Conservation (phyloP, 2,113 vertebrate species). For the Pachyramphus minor region DNA sequence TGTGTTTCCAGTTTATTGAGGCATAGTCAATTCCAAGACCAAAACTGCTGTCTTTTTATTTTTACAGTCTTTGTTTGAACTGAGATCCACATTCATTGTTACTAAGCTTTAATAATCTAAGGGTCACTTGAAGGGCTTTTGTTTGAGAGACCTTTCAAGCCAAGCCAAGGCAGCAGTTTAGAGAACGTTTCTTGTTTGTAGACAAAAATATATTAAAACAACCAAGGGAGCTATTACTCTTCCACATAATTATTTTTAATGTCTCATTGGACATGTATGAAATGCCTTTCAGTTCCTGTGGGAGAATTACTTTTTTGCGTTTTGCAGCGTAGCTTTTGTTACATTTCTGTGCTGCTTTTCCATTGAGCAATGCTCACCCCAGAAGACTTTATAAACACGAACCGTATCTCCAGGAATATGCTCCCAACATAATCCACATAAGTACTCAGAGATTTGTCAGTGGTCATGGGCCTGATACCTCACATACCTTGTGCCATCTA, state of each 20-base stretch:
- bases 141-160: conserved; percentile 81
- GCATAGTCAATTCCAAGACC: neutral
- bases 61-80: conserved; percentile 50
- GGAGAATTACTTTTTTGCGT: conserved; percentile 70
- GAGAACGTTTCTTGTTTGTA: conserved; percentile 83
- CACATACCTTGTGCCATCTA: neutral
- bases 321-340: conserved; percentile 64
- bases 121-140: conserved; percentile 76
- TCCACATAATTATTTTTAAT: conserved; percentile 82
- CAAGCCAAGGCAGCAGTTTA: conserved; percentile 80
- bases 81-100: conserved; percentile 66
- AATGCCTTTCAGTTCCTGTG: conserved; percentile 78
- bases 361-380: conserved; percentile 57
- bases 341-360: conserved; percentile 59
- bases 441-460: neutral
- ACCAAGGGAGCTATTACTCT: conserved; percentile 83
- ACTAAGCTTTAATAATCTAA: conserved; percentile 75
- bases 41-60: conserved; percentile 58
- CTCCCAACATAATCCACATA: neutral
- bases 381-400: conserved; percentile 47
- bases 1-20: neutral
- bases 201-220: conserved; percentile 84
- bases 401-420: conserved; percentile 12
- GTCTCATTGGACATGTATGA: conserved; percentile 78
- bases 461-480: neutral